Evolutionary conservation across 1,140 invertebrate genomes (phyloP).

Genomic region (Pararge aegeria): DNA sequence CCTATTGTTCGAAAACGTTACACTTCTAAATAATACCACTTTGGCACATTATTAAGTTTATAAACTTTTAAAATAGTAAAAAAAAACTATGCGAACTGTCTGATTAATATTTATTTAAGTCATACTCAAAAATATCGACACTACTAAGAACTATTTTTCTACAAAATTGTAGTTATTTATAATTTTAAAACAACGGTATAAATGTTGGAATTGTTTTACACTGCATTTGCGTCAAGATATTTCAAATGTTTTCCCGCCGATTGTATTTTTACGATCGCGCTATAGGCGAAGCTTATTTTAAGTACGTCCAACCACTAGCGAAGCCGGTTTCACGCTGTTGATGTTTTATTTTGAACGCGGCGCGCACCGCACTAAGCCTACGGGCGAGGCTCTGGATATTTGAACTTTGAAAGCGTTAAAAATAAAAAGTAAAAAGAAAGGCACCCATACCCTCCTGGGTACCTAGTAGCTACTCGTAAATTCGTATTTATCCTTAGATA

Average conservation of each 20-base stretch:
- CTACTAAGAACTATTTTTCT: no score
- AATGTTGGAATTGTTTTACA: neutral
- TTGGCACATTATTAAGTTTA: constrained; percentile 1
- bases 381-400: constrained; percentile 34
- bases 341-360: constrained; percentile 66
- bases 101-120: neutral
- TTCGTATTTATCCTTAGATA: no score
- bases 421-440: constrained; percentile 37
- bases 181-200: no score
- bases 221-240: neutral
- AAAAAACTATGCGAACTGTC: neutral
- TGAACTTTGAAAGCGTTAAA: constrained; percentile 31
- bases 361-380: constrained; percentile 27
- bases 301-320: constrained; percentile 57
- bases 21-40: constrained; percentile 26
- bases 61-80: neutral
- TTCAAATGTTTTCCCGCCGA: constrained; percentile 32
- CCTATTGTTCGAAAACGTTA: constrained; percentile 30
- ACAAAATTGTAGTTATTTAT: no score
- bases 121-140: neutral
- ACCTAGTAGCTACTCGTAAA: no score
- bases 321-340: constrained; percentile 68
- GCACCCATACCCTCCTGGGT: neutral
- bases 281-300: constrained; percentile 9
- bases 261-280: constrained; percentile 11